Base-by-base conservation (phyloP, 2,797 vertebrate species). In the Semotilus atromaculatus region DNA sequence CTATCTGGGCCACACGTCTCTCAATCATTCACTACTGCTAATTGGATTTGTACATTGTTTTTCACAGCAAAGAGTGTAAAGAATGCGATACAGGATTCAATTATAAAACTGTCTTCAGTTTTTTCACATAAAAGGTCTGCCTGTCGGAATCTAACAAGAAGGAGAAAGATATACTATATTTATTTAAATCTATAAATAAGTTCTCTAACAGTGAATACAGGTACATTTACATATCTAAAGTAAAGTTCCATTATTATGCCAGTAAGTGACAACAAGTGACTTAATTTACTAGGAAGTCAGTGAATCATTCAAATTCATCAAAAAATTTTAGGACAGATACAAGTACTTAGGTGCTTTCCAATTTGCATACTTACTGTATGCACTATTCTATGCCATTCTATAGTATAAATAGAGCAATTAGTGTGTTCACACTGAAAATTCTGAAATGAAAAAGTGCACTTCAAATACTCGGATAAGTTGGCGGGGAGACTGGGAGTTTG, bases 21-120 rank as follows among this genome's bases (percentile, higher is more conserved):
- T 66, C 38, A 21, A 79, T 74, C 53, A 80, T 55, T 82, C 51
- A 76, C 51, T 86, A 80, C 36, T 21, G 79, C 38, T 74, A 82
- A 82, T 62, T 77, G 60, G 51, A 86, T 88, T 87, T 85, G 58
- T 48, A 55, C 45, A 70, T 75, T 84, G 71, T 87, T 83, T 51
- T 55, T 51, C 48, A n/a, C 67, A 38, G 60, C 38, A 34, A 40
- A 66, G 16, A 66, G 82, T 68, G 68, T 40, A 58, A 74, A 58
- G 36, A 70, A 80, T 53, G 31, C 53, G 29, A 72, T 19, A 58
- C 73, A 64, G 19, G 72, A 34, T 66, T 82, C 8, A 62, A 26
- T 67, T 60, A 85, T 76, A 48, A 51, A 8, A 70, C 64, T 48
- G 23, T 14, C 40, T 48, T 83, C 16, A 16, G 8, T 10, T 45